These are phyloP conservation scores for Dascyllus trimaculatus DNA, from an alignment of 2,113 vertebrate species.

Conservation along the genomic window DNA sequence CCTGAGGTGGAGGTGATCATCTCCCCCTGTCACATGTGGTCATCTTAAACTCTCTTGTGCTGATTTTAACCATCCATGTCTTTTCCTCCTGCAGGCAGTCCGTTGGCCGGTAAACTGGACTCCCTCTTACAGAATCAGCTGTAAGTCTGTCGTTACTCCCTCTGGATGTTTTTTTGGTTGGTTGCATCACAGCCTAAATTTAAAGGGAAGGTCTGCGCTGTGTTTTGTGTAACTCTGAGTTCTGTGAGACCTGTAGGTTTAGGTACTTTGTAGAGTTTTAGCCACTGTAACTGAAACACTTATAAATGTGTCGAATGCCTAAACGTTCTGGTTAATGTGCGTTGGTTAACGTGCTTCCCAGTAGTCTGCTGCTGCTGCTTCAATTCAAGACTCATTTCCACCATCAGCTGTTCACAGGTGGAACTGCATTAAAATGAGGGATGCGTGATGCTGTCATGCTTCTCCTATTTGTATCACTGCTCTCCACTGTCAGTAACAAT, in stretches of 20 bases:
- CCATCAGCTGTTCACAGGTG: too few species aligned
- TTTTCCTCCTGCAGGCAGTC: slow-evolving; percentile 17
- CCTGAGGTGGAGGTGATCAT: slow-evolving; percentile 34
- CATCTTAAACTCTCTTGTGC: not conserved
- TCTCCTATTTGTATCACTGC: too few species aligned
- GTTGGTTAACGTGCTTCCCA: too few species aligned
- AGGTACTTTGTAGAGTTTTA: too few species aligned
- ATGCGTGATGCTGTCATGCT: too few species aligned
- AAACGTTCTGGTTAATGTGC: too few species aligned
- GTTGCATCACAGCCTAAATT: not conserved
- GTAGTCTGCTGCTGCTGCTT: too few species aligned
- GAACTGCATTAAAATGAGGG: too few species aligned
- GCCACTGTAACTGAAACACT: not conserved
- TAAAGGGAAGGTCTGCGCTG: not conserved
- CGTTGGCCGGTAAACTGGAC: not conserved
- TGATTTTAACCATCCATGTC: not conserved
- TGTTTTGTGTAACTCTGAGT: not conserved
- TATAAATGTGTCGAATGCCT: too few species aligned
- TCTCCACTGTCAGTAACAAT: too few species aligned
- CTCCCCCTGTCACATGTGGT: slow-evolving; percentile 24
- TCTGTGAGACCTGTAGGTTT: too few species aligned
- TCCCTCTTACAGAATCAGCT: not conserved
- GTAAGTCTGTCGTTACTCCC: slow-evolving; percentile 24
- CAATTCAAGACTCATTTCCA: too few species aligned
- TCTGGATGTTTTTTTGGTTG: not conserved